Evolutionary conservation across 2,797 vertebrate species (phyloP).

Genomic region (Melopsittacus undulatus): DNA sequence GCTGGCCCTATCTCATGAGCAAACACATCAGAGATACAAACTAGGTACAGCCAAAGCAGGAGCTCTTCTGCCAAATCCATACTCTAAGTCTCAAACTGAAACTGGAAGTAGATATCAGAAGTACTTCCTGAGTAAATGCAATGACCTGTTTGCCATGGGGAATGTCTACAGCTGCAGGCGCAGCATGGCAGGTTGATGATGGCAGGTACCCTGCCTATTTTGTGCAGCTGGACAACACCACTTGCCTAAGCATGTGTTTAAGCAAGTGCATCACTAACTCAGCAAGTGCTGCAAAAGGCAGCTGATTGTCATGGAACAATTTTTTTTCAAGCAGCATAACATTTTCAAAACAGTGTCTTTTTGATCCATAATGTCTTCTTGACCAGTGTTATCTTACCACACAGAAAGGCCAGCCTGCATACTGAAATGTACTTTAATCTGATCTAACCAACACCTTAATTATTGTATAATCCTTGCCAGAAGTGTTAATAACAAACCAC

Average conservation of each 20-base stretch:
- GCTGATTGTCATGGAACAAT: not conserved
- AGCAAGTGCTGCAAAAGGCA: not conserved
- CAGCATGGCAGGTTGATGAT: not conserved
- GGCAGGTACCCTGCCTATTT: not conserved
- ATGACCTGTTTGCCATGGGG: not conserved
- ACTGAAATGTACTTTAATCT: not conserved
- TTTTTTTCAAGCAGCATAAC: not conserved
- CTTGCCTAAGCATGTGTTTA: not conserved
- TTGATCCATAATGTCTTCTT: not conserved
- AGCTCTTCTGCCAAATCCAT: not conserved
- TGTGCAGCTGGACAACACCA: not conserved
- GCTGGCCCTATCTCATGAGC: not conserved
- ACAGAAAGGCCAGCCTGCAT: not conserved
- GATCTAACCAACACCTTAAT: not conserved
- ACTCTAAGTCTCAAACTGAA: not conserved
- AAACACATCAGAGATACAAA: not conserved
- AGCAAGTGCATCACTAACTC: not conserved
- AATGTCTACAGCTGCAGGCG: accelerated
- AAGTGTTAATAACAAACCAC: not conserved
- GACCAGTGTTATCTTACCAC: not conserved
- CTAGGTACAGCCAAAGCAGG: not conserved
- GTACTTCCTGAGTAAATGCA: not conserved
- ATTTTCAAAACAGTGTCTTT: not conserved
- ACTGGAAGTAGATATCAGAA: not conserved
- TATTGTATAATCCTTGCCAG: not conserved